Conservation (phyloP, 2,797 vertebrate species). For the Pseudochromis fuscus region DNA sequence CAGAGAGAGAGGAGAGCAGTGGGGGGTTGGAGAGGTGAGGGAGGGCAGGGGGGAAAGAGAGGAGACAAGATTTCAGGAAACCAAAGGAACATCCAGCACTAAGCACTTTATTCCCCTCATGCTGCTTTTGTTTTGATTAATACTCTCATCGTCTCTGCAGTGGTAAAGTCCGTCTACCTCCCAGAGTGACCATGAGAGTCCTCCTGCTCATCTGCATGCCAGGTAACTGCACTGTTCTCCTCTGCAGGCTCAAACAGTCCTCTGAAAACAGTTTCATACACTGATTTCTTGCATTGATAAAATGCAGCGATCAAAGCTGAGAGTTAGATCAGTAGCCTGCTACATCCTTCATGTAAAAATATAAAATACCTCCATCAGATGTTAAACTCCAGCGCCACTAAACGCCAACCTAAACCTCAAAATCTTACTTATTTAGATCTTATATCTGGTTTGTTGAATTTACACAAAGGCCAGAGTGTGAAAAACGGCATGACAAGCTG, state of each 20-base stretch:
- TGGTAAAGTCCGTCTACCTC: constrained; percentile 76
- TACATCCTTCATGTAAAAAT: too few species aligned
- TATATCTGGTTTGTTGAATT: background rate
- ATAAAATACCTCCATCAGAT: too few species aligned
- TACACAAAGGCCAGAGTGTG: background rate
- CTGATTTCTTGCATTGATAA: too few species aligned
- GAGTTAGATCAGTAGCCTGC: too few species aligned
- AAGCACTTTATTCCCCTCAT: constrained; percentile 31
- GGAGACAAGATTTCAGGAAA: constrained; percentile 44
- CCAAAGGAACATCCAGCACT: constrained; percentile 19
- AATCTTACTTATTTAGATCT: background rate
- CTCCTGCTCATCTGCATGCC: constrained; percentile 73
- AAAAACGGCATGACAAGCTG: background rate
- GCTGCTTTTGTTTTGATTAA: constrained; percentile 30
- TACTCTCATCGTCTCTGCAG: constrained; percentile 49
- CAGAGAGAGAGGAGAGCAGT: constrained; percentile 38
- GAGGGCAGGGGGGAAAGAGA: constrained; percentile 45
- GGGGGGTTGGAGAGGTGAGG: constrained; percentile 56
- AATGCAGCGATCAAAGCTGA: background rate
- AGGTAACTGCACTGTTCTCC: constrained; percentile 63
- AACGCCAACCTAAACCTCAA: too few species aligned
- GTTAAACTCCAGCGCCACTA: too few species aligned
- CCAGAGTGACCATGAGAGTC: constrained; percentile 80
- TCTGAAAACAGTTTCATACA: background rate
- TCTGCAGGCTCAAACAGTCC: background rate